phyloP scores from a whole-genome alignment of 2,888 invertebrate genomes.

The Drosophila tanythrix region DNA sequence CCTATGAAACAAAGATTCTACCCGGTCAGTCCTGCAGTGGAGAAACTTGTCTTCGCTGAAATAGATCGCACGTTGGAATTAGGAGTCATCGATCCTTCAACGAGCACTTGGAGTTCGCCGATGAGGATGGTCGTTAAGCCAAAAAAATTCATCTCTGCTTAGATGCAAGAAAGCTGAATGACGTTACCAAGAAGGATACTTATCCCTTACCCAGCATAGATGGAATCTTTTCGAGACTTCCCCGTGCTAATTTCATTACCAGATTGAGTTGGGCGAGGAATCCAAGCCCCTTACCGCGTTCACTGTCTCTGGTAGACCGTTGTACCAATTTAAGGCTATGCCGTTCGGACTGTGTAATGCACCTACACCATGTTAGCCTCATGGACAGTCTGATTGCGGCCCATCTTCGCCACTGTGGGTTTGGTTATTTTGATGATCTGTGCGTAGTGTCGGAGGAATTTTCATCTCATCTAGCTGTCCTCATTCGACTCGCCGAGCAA shows the following conservation, averaged over 20 bases:
- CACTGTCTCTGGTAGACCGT: neutral
- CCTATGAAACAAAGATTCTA: neutral
- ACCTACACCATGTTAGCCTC: neutral
- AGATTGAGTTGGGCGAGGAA: neutral
- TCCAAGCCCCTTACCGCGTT: neutral
- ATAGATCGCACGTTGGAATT: too few relatives aligned
- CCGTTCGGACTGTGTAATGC: neutral
- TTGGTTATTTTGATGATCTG: conserved; percentile 3
- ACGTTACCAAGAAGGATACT: too few relatives aligned
- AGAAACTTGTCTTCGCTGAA: neutral
- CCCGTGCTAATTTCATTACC: too few relatives aligned
- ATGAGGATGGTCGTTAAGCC: too few relatives aligned
- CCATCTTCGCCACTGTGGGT: neutral
- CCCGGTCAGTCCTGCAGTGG: neutral
- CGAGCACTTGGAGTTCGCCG: too few relatives aligned
- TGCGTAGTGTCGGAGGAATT: neutral
- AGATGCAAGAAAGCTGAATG: too few relatives aligned
- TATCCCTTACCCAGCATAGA: too few relatives aligned
- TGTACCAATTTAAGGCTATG: neutral
- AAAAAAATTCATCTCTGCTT: too few relatives aligned
- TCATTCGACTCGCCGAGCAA: neutral
- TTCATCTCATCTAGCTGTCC: neutral
- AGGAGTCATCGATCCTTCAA: too few relatives aligned
- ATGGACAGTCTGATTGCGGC: neutral
- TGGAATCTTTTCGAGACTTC: too few relatives aligned